Evolutionary conservation across 2,113 vertebrate species (phyloP), one percentile per base, ranked within the genome.

Genomic region (Orycteropus afer): DNA sequence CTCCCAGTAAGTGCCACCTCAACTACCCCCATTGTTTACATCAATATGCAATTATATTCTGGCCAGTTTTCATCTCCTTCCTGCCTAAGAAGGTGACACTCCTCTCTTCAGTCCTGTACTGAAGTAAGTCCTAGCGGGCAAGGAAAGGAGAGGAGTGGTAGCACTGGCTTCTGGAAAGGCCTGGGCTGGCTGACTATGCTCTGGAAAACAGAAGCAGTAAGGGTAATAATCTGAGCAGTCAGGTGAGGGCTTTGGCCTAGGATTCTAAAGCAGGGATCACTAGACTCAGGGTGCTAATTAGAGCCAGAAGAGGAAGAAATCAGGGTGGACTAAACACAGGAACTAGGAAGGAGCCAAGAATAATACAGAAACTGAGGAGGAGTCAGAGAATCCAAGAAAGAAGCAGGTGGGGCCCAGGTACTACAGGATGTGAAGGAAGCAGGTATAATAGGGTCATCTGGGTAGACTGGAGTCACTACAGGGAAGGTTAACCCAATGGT

Each of bases 161-260:
- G 34, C n/a, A 18, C 55, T 67, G 55, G 51, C n/a, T 77, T 61
- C 47, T 51, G 15, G 47, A 87, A 42, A 67, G n/a, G 18, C 12
- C 14, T 3, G n/a, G 18, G 9, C 14, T 3, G 1, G 22, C 1
- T 37, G 8, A 13, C 45, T 20, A 0, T 57, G 25, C 29, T 86
- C 61, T 65, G 53, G 71, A 83, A 93, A 42, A 67, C 10, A 67
- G 32, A 42, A 8, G 42, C 15, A 2, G 0, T 27, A 13, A 0
- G 11, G 13, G n/a, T 2, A 61, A 17, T 27, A 51, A 5, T 9
- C 57, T 40, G 15, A 14, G 11, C 20, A 55, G 27, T 45, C 22
- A 29, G 59, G 10, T 1, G 5, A 63, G 79, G 65, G 11, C 51
- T 78, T 74, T 74, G 93, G 7, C 14, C 63, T 12, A 7, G 1